These are phyloP conservation scores for Drosophila pruinosa DNA, from an alignment of 1,140 invertebrate genomes.

Conservation along the genomic window DNA sequence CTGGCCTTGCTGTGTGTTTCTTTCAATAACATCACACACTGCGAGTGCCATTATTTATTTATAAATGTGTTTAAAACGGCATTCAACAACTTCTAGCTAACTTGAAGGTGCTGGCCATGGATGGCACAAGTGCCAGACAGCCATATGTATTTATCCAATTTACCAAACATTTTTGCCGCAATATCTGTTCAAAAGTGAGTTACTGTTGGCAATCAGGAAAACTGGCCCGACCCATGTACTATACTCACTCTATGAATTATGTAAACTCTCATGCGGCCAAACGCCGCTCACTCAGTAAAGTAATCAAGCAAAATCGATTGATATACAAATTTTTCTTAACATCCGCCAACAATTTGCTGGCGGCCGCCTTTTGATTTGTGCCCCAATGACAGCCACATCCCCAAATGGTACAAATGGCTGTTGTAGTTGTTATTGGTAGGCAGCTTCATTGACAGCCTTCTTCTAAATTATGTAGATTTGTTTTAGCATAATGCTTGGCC, in stretches of 20 bases:
- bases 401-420: background rate
- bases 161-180: constrained; percentile 1
- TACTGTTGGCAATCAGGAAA: constrained; percentile 13
- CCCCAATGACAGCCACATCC: constrained; percentile 52
- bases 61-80: constrained; percentile 15
- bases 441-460: constrained; percentile 60
- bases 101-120: too few species aligned
- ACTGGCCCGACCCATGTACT: constrained; percentile 52
- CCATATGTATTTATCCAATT: constrained; percentile 52
- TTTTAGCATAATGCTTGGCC: constrained; percentile 71
- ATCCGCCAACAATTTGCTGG: constrained; percentile 72
- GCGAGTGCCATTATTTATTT: constrained; percentile 60
- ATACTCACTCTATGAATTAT: constrained; percentile 69
- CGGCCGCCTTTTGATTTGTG: constrained; percentile 71
- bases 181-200: constrained; percentile 52
- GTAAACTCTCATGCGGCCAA: constrained; percentile 75
- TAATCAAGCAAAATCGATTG: constrained; percentile 81
- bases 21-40: constrained; percentile 44
- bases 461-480: constrained; percentile 81
- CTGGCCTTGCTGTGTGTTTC: background rate
- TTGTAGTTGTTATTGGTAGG: constrained; percentile 6
- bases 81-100: background rate
- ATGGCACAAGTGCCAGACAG: too few species aligned
- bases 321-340: constrained; percentile 80
- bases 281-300: constrained; percentile 44